Conservation (phyloP, 2,797 vertebrate species). For the Bovichtus diacanthus region DNA sequence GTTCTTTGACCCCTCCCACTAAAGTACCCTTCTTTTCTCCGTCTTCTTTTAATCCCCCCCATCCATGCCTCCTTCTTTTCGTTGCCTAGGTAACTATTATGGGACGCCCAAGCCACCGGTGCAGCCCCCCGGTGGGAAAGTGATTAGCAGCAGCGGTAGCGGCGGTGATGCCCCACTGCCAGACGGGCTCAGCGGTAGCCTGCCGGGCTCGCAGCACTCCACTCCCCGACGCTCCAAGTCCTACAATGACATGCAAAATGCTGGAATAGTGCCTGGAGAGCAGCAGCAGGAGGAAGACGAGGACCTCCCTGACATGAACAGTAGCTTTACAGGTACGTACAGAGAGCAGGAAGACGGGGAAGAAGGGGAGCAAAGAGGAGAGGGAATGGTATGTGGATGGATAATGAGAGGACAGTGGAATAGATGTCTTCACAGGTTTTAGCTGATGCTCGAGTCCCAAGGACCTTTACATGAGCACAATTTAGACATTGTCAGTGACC, state of each 20-base stretch:
- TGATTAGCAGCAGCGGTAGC: conserved; percentile 89
- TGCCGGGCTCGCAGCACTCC: conserved; percentile 92
- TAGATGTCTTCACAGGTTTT: background rate
- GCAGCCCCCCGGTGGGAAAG: conserved; percentile 96
- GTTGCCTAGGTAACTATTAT: conserved; percentile 99
- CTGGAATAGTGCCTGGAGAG: conserved; percentile 95
- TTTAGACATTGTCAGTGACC: background rate
- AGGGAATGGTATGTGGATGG: background rate
- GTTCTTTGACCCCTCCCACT: conserved; percentile 50
- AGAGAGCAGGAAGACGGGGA: background rate
- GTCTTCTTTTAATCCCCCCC: conserved; percentile 48
- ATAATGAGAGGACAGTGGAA: background rate
- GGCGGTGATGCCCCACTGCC: conserved; percentile 93
- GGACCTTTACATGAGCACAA: background rate
- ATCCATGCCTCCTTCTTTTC: conserved; percentile 84
- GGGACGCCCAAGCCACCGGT: conserved; percentile 98
- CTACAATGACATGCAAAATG: conserved; percentile 99
- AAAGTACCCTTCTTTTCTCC: conserved; percentile 50
- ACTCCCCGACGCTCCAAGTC: conserved; percentile 96
- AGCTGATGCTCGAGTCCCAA: background rate
- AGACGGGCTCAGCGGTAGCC: conserved; percentile 86
- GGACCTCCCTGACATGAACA: conserved; percentile 98
- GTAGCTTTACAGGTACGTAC: conserved; percentile 95
- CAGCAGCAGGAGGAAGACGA: conserved; percentile 95
- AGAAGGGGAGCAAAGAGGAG: background rate